These are phyloP conservation scores for Labeo rohita DNA, from an alignment of 2,113 vertebrate species.

Conservation along the genomic window DNA sequence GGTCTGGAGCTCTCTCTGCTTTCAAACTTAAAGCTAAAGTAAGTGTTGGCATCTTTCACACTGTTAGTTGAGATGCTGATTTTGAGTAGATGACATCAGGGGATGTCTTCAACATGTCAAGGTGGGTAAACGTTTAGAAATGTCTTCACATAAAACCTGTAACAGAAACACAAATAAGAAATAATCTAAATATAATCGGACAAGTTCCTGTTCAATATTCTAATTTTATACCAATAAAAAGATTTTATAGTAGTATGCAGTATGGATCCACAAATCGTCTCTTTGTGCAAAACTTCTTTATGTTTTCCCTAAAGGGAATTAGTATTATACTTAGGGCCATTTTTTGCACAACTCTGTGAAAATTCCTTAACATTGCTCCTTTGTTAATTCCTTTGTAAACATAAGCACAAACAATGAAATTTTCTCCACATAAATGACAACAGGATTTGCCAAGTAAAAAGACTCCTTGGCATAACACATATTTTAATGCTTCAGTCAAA, in stretches of 20 bases:
- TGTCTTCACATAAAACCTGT: not conserved
- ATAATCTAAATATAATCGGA: not conserved
- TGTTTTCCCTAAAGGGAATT: not conserved
- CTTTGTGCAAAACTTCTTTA: not conserved
- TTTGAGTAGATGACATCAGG: not conserved
- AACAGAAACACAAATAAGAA: not conserved
- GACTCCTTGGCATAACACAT: not conserved
- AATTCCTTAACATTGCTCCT: not conserved
- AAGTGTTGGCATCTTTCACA: constrained; percentile 41
- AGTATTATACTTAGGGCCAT: not conserved
- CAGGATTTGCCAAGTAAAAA: not conserved
- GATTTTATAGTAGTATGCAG: not conserved
- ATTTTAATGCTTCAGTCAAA: not conserved
- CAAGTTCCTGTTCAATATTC: not conserved
- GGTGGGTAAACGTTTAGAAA: not conserved
- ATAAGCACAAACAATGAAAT: not conserved
- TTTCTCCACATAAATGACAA: not conserved
- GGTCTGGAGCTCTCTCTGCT: constrained; percentile 20
- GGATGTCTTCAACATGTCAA: constrained; percentile 31
- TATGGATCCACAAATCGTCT: not conserved
- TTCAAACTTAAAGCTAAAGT: not conserved
- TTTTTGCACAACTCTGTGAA: too few species aligned
- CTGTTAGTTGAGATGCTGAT: not conserved
- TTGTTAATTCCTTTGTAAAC: not conserved
- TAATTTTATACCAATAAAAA: not conserved